Evolutionary conservation across 2,888 invertebrate species (phyloP).

Genomic region (Ectobius pallidus): DNA sequence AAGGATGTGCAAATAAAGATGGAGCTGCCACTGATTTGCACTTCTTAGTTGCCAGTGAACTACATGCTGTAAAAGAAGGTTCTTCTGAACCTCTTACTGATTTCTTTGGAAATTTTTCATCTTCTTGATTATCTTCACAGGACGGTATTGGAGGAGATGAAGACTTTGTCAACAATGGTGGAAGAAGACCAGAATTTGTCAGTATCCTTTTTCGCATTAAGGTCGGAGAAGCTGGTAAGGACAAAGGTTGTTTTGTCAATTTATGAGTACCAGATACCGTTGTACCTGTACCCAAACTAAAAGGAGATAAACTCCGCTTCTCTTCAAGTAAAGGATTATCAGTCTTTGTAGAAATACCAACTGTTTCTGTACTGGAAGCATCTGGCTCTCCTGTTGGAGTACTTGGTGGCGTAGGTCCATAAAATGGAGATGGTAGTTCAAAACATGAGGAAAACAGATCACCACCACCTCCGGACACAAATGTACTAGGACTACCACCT

Average conservation of each 20-base stretch:
- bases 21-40: conserved; percentile 55
- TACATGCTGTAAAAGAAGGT: conserved; percentile 29
- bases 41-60: conserved; percentile 53
- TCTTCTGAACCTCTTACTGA: conserved; percentile 32
- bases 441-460: conserved; percentile 77
- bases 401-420: conserved; percentile 49
- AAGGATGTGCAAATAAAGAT: conserved; percentile 65
- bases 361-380: background rate
- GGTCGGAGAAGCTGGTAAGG: conserved; percentile 50
- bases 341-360: background rate
- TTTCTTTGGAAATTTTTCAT: conserved; percentile 25
- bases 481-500: conserved; percentile 32
- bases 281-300: background rate
- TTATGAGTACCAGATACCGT: background rate
- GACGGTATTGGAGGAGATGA: background rate
- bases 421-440: conserved; percentile 74
- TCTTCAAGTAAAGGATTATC: background rate
- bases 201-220: conserved; percentile 47
- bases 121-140: conserved; percentile 7
- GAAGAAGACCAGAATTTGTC: conserved; percentile 27
- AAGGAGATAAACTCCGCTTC: conserved; percentile 5
- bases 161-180: background rate
- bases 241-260: conserved; percentile 37
- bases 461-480: conserved; percentile 44
- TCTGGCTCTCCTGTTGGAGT: conserved; percentile 28